Evolutionary conservation across 2,113 vertebrate genomes (phyloP).

Genomic region (Pimephales promelas): DNA sequence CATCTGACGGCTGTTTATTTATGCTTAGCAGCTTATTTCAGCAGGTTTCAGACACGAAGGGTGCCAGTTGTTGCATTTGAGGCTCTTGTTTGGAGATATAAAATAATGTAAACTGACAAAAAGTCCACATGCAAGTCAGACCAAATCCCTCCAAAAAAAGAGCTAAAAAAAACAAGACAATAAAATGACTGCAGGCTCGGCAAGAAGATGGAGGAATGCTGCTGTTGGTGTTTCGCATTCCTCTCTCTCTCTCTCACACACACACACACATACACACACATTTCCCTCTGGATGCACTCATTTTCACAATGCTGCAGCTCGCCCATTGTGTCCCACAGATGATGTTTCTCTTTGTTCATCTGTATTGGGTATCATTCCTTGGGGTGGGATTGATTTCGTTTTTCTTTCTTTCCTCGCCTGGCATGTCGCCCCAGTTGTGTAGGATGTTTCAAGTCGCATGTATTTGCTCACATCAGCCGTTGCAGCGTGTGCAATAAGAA

Average conservation of each 20-base stretch:
- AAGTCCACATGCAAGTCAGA: constrained; percentile 46
- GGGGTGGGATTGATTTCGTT: constrained; percentile 47
- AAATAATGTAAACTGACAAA: constrained; percentile 34
- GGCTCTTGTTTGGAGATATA: neutral
- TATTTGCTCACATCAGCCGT: constrained; percentile 67
- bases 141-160: constrained; percentile 63
- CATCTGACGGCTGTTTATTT: constrained; percentile 47
- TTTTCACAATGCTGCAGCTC: constrained; percentile 32
- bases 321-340: constrained; percentile 54
- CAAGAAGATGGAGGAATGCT: constrained; percentile 77
- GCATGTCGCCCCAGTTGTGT: constrained; percentile 59
- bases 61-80: constrained; percentile 11
- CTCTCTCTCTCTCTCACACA: constrained; percentile 49
- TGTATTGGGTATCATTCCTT: constrained; percentile 51
- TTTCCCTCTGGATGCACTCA: constrained; percentile 35
- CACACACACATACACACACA: constrained; percentile 26
- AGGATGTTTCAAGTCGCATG: constrained; percentile 65
- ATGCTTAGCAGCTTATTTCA: constrained; percentile 36
- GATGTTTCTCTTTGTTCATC: constrained; percentile 47
- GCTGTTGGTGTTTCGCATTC: constrained; percentile 81
- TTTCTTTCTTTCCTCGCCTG: constrained; percentile 39
- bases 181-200: constrained; percentile 72
- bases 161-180: constrained; percentile 68
- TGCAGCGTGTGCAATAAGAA: constrained; percentile 60
- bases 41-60: constrained; percentile 25